Base-by-base conservation (phyloP, 2,113 vertebrate genomes). In the Gobius niger region DNA sequence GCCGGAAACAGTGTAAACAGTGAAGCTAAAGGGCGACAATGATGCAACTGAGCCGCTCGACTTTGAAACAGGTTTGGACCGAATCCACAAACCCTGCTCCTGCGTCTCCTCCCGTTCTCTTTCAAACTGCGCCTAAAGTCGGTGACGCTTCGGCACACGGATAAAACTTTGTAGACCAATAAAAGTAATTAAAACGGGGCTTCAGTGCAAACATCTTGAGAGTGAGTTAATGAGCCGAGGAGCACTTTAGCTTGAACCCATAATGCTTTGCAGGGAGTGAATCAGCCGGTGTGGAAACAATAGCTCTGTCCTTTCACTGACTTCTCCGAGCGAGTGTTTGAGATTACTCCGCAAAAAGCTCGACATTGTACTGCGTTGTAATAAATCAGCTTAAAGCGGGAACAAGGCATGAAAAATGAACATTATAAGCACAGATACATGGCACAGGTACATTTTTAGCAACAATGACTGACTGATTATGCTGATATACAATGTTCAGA, bases 231-330 rank as follows among this genome's bases (percentile, higher is more conserved):
- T 79, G 51, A 77, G 75, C 52, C 24, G 72, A 66, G 47, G 1
- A 6, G 9, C 16, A 10, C 51, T 61, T 78, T 62, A 65, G 59
- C 70, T 82, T 54, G 24, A 34, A 34, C 72, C 59, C 7, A 11
- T 68, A 80, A 75, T 77, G 68, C 59, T 40, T 64, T 57, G 13
- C 34, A 19, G 68, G 68, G 74, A 77, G 75, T 70, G 69, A 84
- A 86, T 84, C 72, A 84, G 79, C 71, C 54, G 53, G 68, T 47
- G 69, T 72, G 62, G 71, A 85, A 77, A 83, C 66, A 42, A 85
- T 68, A 62, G 44, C 53, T 65, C 63, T 64, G 82, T 77, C 68
- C 65, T 70, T 69, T 80, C 72, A 78, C 65, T 84, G 81, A 85
- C 83, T 76, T 57, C 66, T 10, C 49, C 41, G 63, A 82, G 81